These are phyloP conservation scores for Gopherus flavomarginatus DNA, from an alignment of 2,113 vertebrate genomes.

Conservation along the genomic window DNA sequence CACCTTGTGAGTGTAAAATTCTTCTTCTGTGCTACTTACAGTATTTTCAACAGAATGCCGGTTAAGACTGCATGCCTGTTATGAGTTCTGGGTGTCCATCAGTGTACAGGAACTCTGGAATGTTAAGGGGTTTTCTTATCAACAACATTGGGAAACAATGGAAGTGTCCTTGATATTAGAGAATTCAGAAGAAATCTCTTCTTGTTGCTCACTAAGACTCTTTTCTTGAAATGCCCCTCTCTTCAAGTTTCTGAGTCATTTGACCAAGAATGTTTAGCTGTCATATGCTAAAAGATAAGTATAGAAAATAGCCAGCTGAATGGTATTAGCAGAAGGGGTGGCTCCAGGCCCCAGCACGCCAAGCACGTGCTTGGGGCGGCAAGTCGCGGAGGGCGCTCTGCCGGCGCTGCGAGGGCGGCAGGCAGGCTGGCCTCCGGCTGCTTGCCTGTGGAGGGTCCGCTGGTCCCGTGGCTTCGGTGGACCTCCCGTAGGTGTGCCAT, in stretches of 20 bases:
- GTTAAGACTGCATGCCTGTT: fast-evolving
- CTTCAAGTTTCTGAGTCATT: background rate
- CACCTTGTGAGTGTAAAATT: background rate
- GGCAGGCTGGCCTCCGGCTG: too few relatives aligned
- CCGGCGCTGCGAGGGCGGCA: too few relatives aligned
- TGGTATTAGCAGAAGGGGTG: background rate
- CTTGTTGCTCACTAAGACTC: background rate
- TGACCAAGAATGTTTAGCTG: background rate
- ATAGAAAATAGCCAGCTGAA: background rate
- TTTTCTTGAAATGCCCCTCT: background rate
- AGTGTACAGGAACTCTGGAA: background rate
- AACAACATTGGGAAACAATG: background rate
- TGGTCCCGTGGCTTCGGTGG: too few relatives aligned
- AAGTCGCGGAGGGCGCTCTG: too few relatives aligned
- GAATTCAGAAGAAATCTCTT: background rate
- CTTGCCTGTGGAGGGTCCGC: too few relatives aligned
- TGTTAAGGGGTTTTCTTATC: background rate
- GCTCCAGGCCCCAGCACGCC: too few relatives aligned
- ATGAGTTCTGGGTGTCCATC: background rate
- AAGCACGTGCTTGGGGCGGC: too few relatives aligned
- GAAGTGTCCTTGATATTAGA: background rate
- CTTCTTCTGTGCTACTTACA: background rate
- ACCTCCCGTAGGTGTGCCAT: too few relatives aligned
- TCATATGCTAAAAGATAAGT: background rate
- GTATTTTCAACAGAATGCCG: constrained; percentile 14